These are phyloP conservation scores for Boleophthalmus pectinirostris DNA, from an alignment of 2,113 vertebrate species.

Conservation along the genomic window DNA sequence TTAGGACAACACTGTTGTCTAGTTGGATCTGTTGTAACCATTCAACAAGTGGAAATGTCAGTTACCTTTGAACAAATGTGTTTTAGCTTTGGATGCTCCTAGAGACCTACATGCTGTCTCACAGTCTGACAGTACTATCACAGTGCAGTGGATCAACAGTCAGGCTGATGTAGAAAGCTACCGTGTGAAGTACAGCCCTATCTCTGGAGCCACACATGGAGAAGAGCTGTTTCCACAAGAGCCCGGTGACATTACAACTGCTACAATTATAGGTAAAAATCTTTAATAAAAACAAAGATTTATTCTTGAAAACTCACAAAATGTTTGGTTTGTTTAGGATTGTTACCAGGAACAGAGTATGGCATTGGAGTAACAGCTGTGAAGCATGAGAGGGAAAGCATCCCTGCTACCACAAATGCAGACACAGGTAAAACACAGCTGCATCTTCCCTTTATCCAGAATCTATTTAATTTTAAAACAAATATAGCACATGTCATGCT, in stretches of 20 bases:
- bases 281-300: background rate
- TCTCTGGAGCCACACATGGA: conserved; percentile 86
- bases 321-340: conserved; percentile 66
- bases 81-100: conserved; percentile 86
- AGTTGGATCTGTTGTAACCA: background rate
- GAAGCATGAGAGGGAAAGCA: conserved; percentile 87
- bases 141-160: conserved; percentile 90
- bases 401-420: conserved; percentile 89
- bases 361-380: conserved; percentile 93
- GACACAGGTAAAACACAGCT: conserved; percentile 85
- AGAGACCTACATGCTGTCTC: conserved; percentile 77
- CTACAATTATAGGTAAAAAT: conserved; percentile 82
- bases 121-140: conserved; percentile 89
- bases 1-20: background rate
- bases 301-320: background rate
- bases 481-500: background rate
- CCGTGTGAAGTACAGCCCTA: conserved; percentile 88
- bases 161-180: conserved; percentile 80
- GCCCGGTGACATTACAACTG: conserved; percentile 78
- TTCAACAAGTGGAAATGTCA: background rate
- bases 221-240: conserved; percentile 83
- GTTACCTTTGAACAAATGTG: background rate
- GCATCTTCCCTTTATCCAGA: background rate
- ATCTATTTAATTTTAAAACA: background rate
- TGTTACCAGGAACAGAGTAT: conserved; percentile 92